Evolutionary conservation across 2,113 vertebrate genomes (phyloP).

Genomic region (Heptranchias perlo): DNA sequence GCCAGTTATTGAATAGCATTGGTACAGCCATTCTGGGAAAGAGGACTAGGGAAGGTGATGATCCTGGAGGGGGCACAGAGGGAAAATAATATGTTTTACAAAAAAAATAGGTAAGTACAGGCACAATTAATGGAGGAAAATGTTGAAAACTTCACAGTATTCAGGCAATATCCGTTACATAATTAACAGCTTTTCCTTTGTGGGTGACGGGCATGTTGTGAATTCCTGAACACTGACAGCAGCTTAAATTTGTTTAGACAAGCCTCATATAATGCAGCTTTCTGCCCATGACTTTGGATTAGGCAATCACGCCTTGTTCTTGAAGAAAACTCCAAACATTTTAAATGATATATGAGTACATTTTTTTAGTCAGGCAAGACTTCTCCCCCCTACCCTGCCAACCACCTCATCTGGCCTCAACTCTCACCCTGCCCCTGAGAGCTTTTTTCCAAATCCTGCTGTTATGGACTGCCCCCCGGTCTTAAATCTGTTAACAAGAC

Average conservation of each 20-base stretch:
- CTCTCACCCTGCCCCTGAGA: neutral
- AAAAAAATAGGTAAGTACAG: neutral
- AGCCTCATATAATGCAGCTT: neutral
- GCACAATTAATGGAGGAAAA: neutral
- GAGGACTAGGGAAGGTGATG: neutral
- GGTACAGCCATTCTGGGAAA: neutral
- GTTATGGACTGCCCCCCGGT: too few relatives aligned
- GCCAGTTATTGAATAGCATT: neutral
- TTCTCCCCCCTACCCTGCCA: too few relatives aligned
- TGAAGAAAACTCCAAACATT: slow-evolving; percentile 14
- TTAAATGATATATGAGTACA: neutral
- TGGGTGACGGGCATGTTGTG: neutral
- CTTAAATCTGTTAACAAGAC: neutral
- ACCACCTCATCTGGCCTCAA: neutral
- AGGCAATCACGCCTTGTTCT: too few relatives aligned
- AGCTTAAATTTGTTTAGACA: neutral
- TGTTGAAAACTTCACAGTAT: neutral
- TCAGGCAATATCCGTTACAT: neutral
- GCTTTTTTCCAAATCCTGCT: neutral
- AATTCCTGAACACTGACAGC: neutral
- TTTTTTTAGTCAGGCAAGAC: neutral
- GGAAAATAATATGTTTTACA: neutral
- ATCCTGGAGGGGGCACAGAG: neutral
- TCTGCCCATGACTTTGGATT: neutral
- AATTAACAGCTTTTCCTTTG: neutral